A percentile compares a stretch with the other conserved stretches of the same genome.
Evolutionary conservation across 2,113 vertebrate species (phyloP).

Genomic region (Columbina picui): DNA sequence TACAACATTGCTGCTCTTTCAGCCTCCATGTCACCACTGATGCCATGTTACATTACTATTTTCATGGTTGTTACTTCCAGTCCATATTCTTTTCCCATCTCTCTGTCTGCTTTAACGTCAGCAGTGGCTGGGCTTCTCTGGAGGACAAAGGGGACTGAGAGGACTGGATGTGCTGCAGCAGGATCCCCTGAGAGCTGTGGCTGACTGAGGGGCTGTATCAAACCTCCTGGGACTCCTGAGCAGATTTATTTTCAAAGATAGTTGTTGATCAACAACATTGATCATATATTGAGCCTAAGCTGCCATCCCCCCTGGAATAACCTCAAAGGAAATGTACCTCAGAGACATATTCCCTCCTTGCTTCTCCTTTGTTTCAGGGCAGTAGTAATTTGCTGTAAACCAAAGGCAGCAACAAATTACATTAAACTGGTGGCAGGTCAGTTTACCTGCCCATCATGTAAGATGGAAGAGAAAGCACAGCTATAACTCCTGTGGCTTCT

Average conservation of each 20-base stretch:
- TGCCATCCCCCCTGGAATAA: background rate
- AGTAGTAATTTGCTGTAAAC: conserved; percentile 23
- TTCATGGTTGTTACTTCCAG: conserved; percentile 17
- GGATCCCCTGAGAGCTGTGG: background rate
- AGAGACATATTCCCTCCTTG: background rate
- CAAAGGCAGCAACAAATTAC: conserved; percentile 35
- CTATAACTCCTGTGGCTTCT: conserved; percentile 31
- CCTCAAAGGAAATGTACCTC: conserved; percentile 7
- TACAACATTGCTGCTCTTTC: conserved; percentile 45
- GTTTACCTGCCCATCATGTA: background rate
- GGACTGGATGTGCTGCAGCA: background rate
- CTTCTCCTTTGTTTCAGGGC: conserved; percentile 17
- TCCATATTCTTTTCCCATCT: background rate
- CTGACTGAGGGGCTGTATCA: background rate
- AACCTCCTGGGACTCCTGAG: background rate
- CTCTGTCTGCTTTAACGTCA: background rate
- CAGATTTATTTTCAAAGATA: conserved; percentile 21
- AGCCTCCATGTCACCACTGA: conserved; percentile 16
- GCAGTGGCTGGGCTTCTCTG: background rate
- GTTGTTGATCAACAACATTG: background rate
- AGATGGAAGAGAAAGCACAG: conserved; percentile 1
- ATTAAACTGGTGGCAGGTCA: conserved; percentile 18
- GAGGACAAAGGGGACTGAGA: background rate
- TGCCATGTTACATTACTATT: conserved; percentile 48
- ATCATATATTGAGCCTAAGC: background rate